These are phyloP conservation scores for Ophraella communa DNA, from an alignment of 2,888 invertebrate species.

Conservation along the genomic window DNA sequence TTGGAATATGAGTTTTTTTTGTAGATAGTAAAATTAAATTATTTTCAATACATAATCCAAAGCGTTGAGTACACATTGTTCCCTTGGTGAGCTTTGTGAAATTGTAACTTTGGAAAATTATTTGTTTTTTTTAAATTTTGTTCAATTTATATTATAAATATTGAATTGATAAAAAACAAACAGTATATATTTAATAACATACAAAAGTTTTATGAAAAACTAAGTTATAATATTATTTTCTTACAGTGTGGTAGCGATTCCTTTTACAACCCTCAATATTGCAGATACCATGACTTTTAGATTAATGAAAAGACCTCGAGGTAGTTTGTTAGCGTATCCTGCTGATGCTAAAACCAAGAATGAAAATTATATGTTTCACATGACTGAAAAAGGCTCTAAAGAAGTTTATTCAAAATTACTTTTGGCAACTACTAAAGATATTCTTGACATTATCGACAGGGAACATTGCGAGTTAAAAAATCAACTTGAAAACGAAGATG, in stretches of 20 bases:
- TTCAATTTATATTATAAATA: too few species aligned
- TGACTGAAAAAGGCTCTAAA: slow-evolving; percentile 62
- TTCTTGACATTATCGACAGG: slow-evolving; percentile 73
- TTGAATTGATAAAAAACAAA: too few species aligned
- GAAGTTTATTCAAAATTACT: slow-evolving; percentile 79
- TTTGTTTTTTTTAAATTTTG: slow-evolving; percentile 16
- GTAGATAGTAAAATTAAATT: too few species aligned
- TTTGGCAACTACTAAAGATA: slow-evolving; percentile 72
- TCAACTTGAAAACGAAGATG: slow-evolving; percentile 71
- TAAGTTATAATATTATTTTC: too few species aligned
- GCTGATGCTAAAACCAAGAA: slow-evolving; percentile 56
- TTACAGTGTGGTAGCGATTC: slow-evolving; percentile 68
- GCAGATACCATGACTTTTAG: slow-evolving; percentile 79
- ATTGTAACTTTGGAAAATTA: slow-evolving; percentile 40
- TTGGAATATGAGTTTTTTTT: background rate
- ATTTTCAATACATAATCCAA: slow-evolving; percentile 33
- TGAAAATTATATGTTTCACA: slow-evolving; percentile 55
- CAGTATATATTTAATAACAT: background rate
- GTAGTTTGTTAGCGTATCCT: slow-evolving; percentile 65
- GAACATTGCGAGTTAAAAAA: slow-evolving; percentile 73
- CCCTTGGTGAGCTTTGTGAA: slow-evolving; percentile 35
- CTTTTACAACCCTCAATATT: slow-evolving; percentile 63
- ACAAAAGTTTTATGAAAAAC: too few species aligned
- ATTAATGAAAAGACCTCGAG: slow-evolving; percentile 73
- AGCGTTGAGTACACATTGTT: slow-evolving; percentile 43